phyloP scores from a whole-genome alignment of 2,113 vertebrate genomes.

The Nothobranchius kuhntae region DNA sequence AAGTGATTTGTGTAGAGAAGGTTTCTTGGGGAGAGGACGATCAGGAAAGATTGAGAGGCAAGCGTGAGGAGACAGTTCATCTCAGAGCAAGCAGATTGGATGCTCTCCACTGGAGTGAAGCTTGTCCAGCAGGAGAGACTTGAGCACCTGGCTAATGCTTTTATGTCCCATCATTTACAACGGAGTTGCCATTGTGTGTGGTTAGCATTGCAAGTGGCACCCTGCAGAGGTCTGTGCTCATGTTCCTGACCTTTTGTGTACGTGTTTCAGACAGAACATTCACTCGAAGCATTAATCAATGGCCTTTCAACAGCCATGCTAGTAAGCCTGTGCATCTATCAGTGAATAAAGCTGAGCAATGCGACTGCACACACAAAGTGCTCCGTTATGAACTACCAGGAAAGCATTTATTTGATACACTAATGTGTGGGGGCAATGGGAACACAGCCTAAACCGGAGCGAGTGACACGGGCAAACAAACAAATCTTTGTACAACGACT shows the following conservation, averaged over 20 bases:
- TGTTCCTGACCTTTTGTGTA: slow-evolving; percentile 63
- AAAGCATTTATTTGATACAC: slow-evolving; percentile 8
- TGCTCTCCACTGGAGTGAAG: slow-evolving; percentile 50
- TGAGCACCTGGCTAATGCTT: slow-evolving; percentile 78
- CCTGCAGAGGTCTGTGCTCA: slow-evolving; percentile 43
- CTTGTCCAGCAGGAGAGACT: slow-evolving; percentile 54
- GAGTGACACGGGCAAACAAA: slow-evolving; percentile 1
- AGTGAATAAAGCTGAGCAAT: slow-evolving; percentile 32
- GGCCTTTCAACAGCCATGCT: slow-evolving; percentile 30
- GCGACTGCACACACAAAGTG: slow-evolving; percentile 35
- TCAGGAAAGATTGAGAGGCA: slow-evolving; percentile 24
- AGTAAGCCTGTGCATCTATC: slow-evolving; percentile 40
- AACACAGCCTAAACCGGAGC: slow-evolving; percentile 6
- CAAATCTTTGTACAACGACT: slow-evolving; percentile 16
- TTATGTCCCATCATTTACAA: slow-evolving; percentile 72
- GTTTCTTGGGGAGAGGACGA: slow-evolving; percentile 41
- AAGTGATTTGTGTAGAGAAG: slow-evolving; percentile 62
- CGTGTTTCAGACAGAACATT: slow-evolving; percentile 46
- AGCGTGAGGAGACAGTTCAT: slow-evolving; percentile 36
- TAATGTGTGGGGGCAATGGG: slow-evolving; percentile 1
- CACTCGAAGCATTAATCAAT: slow-evolving; percentile 72
- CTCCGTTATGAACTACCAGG: slow-evolving; percentile 20
- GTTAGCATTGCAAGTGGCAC: slow-evolving; percentile 58
- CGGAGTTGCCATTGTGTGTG: slow-evolving; percentile 28
- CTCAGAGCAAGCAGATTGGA: slow-evolving; percentile 52